A percentile compares a stretch with the other conserved stretches of the same genome.
These are phyloP conservation scores for Anas platyrhynchos DNA, from an alignment of 2,113 vertebrate genomes.

Conservation along the genomic window DNA sequence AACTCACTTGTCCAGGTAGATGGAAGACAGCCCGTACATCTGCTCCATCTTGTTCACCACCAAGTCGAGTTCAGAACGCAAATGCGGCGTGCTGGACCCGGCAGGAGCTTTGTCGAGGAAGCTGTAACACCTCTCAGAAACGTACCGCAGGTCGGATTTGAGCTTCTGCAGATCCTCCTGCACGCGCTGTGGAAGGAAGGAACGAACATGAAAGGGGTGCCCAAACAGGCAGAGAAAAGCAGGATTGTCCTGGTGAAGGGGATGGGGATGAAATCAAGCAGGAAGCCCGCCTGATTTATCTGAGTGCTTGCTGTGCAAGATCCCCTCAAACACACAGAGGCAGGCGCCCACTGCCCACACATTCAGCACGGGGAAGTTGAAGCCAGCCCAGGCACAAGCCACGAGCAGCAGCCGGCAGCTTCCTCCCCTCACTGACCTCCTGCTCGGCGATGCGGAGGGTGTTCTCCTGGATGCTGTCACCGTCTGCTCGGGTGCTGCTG, in stretches of 20 bases:
- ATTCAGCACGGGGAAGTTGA: rapidly evolving
- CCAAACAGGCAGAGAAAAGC: not conserved
- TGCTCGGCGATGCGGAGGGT: slow-evolving; percentile 86
- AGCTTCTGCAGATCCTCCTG: slow-evolving; percentile 84
- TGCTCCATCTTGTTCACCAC: slow-evolving; percentile 88
- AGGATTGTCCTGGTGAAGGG: not conserved
- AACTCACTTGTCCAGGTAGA: slow-evolving; percentile 93
- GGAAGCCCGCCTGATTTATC: not conserved
- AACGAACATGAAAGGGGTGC: not conserved
- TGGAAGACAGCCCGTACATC: slow-evolving; percentile 85
- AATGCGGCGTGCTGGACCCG: slow-evolving; percentile 80
- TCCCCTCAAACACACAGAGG: not conserved
- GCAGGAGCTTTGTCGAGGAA: slow-evolving; percentile 90
- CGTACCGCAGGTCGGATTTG: slow-evolving; percentile 77
- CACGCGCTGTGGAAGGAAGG: slow-evolving; percentile 68
- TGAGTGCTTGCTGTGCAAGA: not conserved
- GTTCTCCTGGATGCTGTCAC: slow-evolving; percentile 75
- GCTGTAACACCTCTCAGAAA: slow-evolving; percentile 84
- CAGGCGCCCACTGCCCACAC: rapidly evolving
- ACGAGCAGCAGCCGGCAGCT: not conserved
- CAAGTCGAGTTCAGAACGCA: slow-evolving; percentile 88
- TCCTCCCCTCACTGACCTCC: slow-evolving; percentile 80
- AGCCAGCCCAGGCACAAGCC: rapidly evolving
- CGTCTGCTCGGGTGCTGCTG: slow-evolving; percentile 66
- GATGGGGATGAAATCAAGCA: rapidly evolving